phyloP scores from a whole-genome alignment of 2,797 vertebrate species.

The Amblyraja radiata region DNA sequence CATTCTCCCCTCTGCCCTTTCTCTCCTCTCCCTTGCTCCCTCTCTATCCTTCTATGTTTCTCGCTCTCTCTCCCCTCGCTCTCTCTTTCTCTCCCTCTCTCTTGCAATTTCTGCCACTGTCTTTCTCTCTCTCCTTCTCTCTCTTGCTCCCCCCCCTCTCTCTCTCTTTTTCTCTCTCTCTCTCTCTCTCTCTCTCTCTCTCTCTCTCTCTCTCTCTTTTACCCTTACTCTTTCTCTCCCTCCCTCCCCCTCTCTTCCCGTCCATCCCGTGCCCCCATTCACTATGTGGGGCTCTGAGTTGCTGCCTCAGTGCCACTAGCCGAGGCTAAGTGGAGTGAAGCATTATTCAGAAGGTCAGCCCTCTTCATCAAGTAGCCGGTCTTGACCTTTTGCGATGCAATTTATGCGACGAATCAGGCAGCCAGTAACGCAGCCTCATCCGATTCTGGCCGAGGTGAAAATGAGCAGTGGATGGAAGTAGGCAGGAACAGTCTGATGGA shows the following conservation, averaged over 20 bases:
- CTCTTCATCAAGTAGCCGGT: slow-evolving; percentile 65
- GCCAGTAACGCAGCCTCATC: slow-evolving; percentile 64
- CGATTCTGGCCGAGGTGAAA: slow-evolving; percentile 58
- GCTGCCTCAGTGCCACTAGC: slow-evolving; percentile 47
- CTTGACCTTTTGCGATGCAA: slow-evolving; percentile 69
- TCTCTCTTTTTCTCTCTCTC: neutral
- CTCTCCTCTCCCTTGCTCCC: too few species aligned
- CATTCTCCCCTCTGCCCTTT: too few species aligned
- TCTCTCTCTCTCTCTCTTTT: slow-evolving; percentile 38
- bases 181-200: neutral
- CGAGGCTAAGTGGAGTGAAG: slow-evolving; percentile 68
- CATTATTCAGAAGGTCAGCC: slow-evolving; percentile 66
- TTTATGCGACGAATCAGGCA: slow-evolving; percentile 65
- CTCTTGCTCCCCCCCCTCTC: too few species aligned
- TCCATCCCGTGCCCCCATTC: slow-evolving; percentile 38
- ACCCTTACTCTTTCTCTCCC: too few species aligned
- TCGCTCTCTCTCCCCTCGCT: neutral
- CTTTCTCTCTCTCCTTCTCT: too few species aligned
- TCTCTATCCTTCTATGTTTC: too few species aligned
- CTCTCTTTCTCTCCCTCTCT: slow-evolving; percentile 29
- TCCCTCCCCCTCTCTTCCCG: slow-evolving; percentile 40
- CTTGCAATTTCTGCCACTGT: slow-evolving; percentile 38
- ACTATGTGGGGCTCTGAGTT: slow-evolving; percentile 33
- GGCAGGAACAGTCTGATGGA: slow-evolving; percentile 65
- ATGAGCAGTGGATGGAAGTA: slow-evolving; percentile 46